Percentiles rank a stretch among this genome's conserved stretches.
Conservation (phyloP, 2,113 vertebrate species). For the Proteles cristata region DNA sequence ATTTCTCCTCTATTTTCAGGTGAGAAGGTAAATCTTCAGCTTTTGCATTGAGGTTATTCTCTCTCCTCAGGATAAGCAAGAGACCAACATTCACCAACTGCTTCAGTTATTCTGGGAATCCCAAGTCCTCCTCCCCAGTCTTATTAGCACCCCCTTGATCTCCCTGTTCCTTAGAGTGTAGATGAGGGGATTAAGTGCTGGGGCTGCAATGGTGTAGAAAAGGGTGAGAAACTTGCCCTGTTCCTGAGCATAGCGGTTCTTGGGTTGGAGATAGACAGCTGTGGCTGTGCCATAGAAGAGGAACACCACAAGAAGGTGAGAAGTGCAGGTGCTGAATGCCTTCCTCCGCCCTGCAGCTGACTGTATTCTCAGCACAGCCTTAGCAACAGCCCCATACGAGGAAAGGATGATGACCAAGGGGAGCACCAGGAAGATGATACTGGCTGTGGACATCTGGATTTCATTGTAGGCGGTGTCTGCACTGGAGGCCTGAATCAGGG, state of each 20-base stretch:
- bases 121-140: neutral
- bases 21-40: neutral
- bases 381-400: constrained; percentile 48
- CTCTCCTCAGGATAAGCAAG: neutral
- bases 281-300: constrained; percentile 63
- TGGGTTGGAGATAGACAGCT: constrained; percentile 72
- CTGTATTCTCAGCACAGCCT: constrained; percentile 45
- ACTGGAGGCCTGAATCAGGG: constrained; percentile 50
- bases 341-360: constrained; percentile 3
- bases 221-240: constrained; percentile 58
- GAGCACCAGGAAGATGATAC: constrained; percentile 50
- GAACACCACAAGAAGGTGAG: constrained; percentile 70
- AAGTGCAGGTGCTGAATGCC: constrained; percentile 52
- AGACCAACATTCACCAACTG: neutral
- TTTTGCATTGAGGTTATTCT: neutral
- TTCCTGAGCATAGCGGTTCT: constrained; percentile 6
- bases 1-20: neutral
- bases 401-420: constrained; percentile 52
- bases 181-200: constrained; percentile 60
- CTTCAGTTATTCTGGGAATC: neutral
- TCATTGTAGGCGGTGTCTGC: constrained; percentile 59
- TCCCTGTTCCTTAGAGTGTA: constrained; percentile 69
- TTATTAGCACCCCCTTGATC: constrained; percentile 52
- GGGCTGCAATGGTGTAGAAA: constrained; percentile 67
- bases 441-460: constrained; percentile 57